phyloP scores from a whole-genome alignment of 1,140 invertebrate species.

The Drosophila baimaii region DNA sequence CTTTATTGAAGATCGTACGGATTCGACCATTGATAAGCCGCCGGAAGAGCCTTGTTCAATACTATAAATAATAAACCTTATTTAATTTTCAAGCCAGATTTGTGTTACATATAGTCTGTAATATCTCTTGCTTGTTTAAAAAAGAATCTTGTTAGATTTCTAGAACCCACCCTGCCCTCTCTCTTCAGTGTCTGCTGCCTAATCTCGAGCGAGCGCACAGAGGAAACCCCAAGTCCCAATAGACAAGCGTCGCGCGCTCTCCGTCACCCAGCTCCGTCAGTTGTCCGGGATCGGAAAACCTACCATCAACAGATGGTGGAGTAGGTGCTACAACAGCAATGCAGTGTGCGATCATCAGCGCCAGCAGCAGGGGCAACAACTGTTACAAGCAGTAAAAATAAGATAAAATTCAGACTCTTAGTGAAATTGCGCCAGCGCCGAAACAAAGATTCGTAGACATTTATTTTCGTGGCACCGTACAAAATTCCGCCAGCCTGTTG shows the following conservation, averaged over 20 bases:
- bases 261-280: slow-evolving; percentile 52
- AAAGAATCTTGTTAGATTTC: background rate
- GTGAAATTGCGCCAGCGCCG: slow-evolving; percentile 68
- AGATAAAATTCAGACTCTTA: slow-evolving; percentile 68
- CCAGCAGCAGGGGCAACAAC: slow-evolving; percentile 61
- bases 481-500: background rate
- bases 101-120: background rate
- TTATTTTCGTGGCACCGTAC: slow-evolving; percentile 44
- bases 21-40: background rate
- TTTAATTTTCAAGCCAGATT: no score
- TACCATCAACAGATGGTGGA: slow-evolving; percentile 74
- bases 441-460: slow-evolving; percentile 57
- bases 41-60: background rate
- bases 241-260: slow-evolving; percentile 46
- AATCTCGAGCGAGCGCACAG: background rate
- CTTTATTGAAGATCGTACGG: background rate
- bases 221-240: slow-evolving; percentile 15
- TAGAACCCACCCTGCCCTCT: background rate
- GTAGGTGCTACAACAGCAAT: slow-evolving; percentile 49
- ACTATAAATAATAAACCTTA: no score
- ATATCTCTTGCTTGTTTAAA: background rate
- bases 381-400: slow-evolving; percentile 76
- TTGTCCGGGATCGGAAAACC: slow-evolving; percentile 45
- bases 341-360: slow-evolving; percentile 10
- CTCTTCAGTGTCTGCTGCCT: background rate